Evolutionary conservation across 2,888 invertebrate genomes (phyloP).

Genomic region (Mystacides longicornis): DNA sequence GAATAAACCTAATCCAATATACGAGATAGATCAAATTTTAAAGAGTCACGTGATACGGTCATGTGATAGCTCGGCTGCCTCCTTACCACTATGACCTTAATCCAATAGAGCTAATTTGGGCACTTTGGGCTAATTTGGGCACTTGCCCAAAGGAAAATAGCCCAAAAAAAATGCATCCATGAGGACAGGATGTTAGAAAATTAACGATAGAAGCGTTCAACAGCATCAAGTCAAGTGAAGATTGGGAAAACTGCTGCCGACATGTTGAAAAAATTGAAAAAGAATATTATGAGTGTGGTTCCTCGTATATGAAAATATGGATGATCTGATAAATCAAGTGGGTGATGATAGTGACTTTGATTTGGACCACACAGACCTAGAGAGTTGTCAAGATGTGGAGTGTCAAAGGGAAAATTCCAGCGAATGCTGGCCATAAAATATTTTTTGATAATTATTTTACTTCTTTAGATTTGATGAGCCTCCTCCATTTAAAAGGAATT

Average conservation of each 20-base stretch:
- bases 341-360: neutral
- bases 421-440: neutral
- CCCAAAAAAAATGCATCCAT: neutral
- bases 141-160: neutral
- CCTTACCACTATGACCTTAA: neutral
- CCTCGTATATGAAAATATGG: neutral
- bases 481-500: neutral
- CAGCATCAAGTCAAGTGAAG: neutral
- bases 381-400: no score
- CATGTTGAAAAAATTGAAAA: no score
- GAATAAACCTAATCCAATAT: neutral
- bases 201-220: neutral
- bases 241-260: no score
- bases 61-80: neutral
- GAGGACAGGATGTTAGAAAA: neutral
- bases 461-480: neutral
- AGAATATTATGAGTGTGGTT: neutral
- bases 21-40: slow-evolving; percentile 1
- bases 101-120: no score
- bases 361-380: no score
- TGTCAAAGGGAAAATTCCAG: neutral
- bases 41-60: neutral
- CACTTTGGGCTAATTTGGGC: slow-evolving; percentile 1
- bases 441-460: slow-evolving; percentile 2
- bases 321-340: neutral